Evolutionary conservation across 2,888 invertebrate species (phyloP).

Genomic region (Drosophila quasianomalipes): DNA sequence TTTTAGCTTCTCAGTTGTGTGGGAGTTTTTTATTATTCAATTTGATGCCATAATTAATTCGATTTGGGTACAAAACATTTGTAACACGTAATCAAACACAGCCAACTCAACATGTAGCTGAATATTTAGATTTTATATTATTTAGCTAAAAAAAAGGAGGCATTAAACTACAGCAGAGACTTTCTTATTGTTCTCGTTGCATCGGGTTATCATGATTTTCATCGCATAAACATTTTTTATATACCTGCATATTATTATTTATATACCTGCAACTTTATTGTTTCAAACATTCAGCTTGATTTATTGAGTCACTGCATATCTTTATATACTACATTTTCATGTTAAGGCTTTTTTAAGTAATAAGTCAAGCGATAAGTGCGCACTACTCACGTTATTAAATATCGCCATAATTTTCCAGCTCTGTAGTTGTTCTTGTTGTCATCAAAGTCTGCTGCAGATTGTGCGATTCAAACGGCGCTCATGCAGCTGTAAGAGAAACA

Average conservation of each 20-base stretch:
- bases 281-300: slow-evolving; percentile 3
- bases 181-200: not conserved
- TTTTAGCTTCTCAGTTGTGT: not conserved
- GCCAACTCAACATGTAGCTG: not conserved
- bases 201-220: not conserved
- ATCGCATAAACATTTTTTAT: not conserved
- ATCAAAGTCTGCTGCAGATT: slow-evolving; percentile 17
- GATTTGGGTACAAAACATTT: not conserved
- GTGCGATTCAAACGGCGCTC: slow-evolving; percentile 15
- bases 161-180: not conserved
- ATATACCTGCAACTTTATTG: slow-evolving; percentile 7
- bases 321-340: slow-evolving; percentile 17
- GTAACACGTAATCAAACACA: not conserved
- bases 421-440: slow-evolving; percentile 15
- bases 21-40: not conserved
- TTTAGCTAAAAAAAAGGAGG: not conserved
- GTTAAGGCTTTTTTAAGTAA: slow-evolving; percentile 40
- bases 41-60: not conserved
- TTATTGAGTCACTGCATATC: slow-evolving; percentile 58
- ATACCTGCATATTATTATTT: not conserved
- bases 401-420: slow-evolving; percentile 40
- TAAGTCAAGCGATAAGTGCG: slow-evolving; percentile 13
- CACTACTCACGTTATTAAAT: slow-evolving; percentile 62
- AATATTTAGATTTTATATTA: not conserved
- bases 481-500: slow-evolving; percentile 35